Conservation (phyloP, 2,797 vertebrate species). For the Sebastes minor region DNA sequence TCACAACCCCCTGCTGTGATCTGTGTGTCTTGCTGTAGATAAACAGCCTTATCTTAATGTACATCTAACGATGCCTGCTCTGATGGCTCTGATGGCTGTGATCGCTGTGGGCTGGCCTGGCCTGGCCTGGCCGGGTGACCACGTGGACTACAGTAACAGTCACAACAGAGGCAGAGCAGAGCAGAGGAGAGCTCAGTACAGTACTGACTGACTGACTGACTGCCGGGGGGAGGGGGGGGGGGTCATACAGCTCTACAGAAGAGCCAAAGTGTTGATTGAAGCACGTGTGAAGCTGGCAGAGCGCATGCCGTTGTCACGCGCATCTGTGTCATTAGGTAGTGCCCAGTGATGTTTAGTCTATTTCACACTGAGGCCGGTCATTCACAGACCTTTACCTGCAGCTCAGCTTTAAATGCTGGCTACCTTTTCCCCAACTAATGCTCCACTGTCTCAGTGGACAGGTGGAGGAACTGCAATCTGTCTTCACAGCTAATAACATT, state of each 20-base stretch:
- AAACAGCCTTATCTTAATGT: constrained; percentile 48
- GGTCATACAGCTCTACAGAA: no score
- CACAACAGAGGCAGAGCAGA: no score
- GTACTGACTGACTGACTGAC: no score
- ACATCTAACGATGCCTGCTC: constrained; percentile 49
- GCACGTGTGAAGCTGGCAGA: constrained; percentile 9
- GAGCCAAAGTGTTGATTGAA: not conserved
- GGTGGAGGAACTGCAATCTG: not conserved
- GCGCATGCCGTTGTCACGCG: not conserved
- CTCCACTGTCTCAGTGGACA: not conserved
- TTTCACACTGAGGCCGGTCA: not conserved
- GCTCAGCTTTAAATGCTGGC: no score
- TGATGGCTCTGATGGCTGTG: constrained; percentile 33
- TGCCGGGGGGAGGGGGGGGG: no score
- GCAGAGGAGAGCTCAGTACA: not conserved
- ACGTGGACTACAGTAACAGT: no score
- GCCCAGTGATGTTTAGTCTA: not conserved
- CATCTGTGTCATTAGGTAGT: not conserved
- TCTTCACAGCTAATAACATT: no score
- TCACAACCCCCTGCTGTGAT: not conserved
- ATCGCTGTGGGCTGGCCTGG: constrained; percentile 13
- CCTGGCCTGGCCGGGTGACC: not conserved
- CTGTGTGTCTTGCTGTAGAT: constrained; percentile 38
- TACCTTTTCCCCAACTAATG: no score
- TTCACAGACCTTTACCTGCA: not conserved